Base-by-base conservation (phyloP, 2,888 invertebrate genomes). In the Campaea margaritaria region DNA sequence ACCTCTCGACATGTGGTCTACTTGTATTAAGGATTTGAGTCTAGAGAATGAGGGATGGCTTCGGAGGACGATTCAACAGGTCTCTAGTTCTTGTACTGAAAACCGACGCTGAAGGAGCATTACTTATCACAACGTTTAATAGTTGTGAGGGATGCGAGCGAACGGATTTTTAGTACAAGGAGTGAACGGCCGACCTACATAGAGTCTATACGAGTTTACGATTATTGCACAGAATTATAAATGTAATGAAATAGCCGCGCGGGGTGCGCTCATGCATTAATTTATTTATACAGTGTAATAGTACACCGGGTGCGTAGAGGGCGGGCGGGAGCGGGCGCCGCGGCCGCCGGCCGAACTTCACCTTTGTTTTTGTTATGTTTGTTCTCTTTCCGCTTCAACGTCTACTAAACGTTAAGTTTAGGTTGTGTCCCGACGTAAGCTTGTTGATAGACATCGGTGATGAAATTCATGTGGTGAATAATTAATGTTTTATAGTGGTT, bases 311-410 rank as follows among this genome's bases (percentile, higher is more conserved):
- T 42, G 67, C 47, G 65, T 52, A 69, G 50, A 58, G 43, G 69
- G 39, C 68, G 66, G 52, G 68, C 51, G 64, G 70, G 60, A 59
- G 70, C 73, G 69, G 56, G 65, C 60, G 65, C 70, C 68, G 75
- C 76, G 78, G 71, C 75, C 62, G 75, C 76, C 77, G 73, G 73
- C 80, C 76, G 71, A 81, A 87, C 87, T 89, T 89, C 88, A 79
- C 71, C 85, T 89, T 89, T 89, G 88, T 90, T 88, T 79, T 87
- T 87, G 84, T 90, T 89, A 86, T 87, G 86, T 89, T 88, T 85
- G 84, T 87, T 89, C 86, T 86, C 88, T 87, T 88, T 87, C 89
- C 86, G 90, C 89, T 89, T 87, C 78, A 65, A 81, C 80, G 83
- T 86, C 79, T 78, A 74, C 80, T 80, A 73, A 76, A 80, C 77